A percentile compares a stretch with the other conserved stretches of the same genome.
Evolutionary conservation across 2,888 invertebrate species (phyloP).

Genomic region (Bugulina stolonifera): DNA sequence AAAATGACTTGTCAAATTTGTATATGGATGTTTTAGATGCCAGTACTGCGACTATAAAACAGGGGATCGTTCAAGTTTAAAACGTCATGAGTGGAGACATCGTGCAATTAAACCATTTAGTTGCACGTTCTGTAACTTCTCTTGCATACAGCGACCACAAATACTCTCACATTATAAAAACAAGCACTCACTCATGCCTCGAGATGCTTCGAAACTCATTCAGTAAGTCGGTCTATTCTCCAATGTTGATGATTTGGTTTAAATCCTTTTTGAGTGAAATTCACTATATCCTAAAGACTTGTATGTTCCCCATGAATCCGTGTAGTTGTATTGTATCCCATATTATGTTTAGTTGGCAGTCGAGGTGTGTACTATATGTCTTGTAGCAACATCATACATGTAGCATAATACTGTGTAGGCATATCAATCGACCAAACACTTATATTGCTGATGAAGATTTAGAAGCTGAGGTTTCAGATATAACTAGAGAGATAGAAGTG

Average conservation of each 20-base stretch:
- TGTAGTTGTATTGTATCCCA: too few relatives aligned
- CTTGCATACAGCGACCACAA: slow-evolving; percentile 19
- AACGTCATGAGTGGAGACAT: slow-evolving; percentile 17
- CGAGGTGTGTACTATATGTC: too few relatives aligned
- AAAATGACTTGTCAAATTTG: too few relatives aligned
- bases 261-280: too few relatives aligned
- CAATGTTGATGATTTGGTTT: too few relatives aligned
- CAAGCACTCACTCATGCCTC: slow-evolving; percentile 8
- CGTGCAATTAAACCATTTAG: slow-evolving; percentile 1
- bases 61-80: not conserved
- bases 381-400: too few relatives aligned
- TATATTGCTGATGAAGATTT: not conserved
- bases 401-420: too few relatives aligned
- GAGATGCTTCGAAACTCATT: not conserved
- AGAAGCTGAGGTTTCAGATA: not conserved
- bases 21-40: slow-evolving; percentile 5
- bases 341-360: too few relatives aligned
- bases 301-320: too few relatives aligned
- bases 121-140: slow-evolving; percentile 3
- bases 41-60: slow-evolving; percentile 14
- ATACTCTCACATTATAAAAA: slow-evolving; percentile 13
- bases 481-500: not conserved
- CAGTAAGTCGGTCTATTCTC: slow-evolving; percentile 21
- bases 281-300: too few relatives aligned
- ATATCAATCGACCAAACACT: not conserved